A percentile compares a stretch with the other conserved stretches of the same genome.
Conservation (phyloP, 2,113 vertebrate genomes). For the Epinephelus lanceolatus region DNA sequence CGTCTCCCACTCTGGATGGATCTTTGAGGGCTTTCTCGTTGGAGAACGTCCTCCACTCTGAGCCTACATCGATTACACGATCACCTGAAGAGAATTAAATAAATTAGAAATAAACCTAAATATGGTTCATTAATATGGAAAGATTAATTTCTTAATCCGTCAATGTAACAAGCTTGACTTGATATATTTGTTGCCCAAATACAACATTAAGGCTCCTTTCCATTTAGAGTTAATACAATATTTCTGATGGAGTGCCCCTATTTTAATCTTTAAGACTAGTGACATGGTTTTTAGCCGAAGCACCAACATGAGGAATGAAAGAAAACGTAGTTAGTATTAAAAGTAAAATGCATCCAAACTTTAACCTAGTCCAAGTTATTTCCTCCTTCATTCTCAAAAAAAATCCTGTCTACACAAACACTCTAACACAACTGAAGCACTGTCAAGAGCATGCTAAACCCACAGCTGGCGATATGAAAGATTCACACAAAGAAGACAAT, state of each 20-base stretch:
- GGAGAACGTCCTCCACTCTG: constrained; percentile 99
- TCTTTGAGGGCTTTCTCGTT: constrained; percentile 99
- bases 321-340: not conserved
- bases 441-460: too few relatives aligned
- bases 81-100: constrained; percentile 86
- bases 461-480: too few relatives aligned
- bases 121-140: not conserved
- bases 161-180: not conserved
- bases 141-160: too few relatives aligned
- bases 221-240: not conserved
- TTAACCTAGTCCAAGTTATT: not conserved
- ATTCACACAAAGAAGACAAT: too few relatives aligned
- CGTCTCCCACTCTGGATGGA: constrained; percentile 97
- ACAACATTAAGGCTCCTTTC: not conserved
- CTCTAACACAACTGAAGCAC: too few relatives aligned
- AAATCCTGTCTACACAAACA: too few relatives aligned
- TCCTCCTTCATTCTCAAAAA: too few relatives aligned
- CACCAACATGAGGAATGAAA: not conserved
- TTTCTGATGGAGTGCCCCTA: not conserved
- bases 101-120: not conserved
- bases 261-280: not conserved
- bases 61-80: constrained; percentile 97
- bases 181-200: not conserved
- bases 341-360: not conserved
- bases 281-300: not conserved